These are phyloP conservation scores for Apistogramma diplotaenia DNA, from an alignment of 2,113 vertebrate genomes.

Conservation along the genomic window DNA sequence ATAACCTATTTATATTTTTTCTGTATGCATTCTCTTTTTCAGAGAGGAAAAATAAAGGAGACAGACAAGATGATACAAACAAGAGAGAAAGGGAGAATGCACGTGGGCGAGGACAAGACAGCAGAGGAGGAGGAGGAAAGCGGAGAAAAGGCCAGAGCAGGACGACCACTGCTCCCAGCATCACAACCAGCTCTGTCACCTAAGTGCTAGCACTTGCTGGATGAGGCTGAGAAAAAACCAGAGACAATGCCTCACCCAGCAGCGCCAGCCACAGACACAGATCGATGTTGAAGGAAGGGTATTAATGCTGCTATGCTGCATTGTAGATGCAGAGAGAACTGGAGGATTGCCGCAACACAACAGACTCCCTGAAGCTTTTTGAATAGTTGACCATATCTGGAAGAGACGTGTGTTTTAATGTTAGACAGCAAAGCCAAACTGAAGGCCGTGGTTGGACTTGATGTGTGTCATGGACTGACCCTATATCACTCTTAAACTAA, in stretches of 20 bases:
- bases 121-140: conserved; percentile 60
- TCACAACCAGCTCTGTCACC: conserved; percentile 77
- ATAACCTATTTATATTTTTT: background rate
- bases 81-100: conserved; percentile 76
- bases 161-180: conserved; percentile 68
- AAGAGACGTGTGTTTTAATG: conserved; percentile 29
- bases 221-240: conserved; percentile 17
- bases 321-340: conserved; percentile 68
- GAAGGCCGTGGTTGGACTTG: conserved; percentile 15
- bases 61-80: conserved; percentile 72
- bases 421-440: conserved; percentile 26
- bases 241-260: conserved; percentile 32
- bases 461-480: conserved; percentile 12
- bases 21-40: conserved; percentile 19
- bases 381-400: conserved; percentile 21
- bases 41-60: conserved; percentile 75
- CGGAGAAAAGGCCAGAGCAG: conserved; percentile 80
- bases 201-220: conserved; percentile 61
- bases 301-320: conserved; percentile 75
- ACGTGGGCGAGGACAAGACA: conserved; percentile 30
- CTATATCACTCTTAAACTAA: conserved; percentile 8
- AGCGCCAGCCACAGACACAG: conserved; percentile 1
- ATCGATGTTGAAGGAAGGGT: conserved; percentile 48
- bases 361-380: conserved; percentile 24
- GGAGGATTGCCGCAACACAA: conserved; percentile 68